A percentile compares a stretch with the other conserved stretches of the same genome.
Evolutionary conservation across 2,888 invertebrate genomes (phyloP).

Genomic region (Heliothis peltigera): DNA sequence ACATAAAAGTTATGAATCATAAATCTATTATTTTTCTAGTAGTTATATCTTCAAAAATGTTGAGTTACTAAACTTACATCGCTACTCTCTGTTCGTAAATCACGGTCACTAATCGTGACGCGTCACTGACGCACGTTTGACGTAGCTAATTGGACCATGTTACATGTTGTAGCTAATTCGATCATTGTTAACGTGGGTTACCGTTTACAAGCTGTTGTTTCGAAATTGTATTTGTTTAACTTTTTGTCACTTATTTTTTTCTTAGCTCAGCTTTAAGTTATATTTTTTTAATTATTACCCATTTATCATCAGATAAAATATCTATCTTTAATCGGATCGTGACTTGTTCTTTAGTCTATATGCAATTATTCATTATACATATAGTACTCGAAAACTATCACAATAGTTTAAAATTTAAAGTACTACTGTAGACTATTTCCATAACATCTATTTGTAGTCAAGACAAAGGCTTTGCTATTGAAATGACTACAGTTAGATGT

Average conservation of each 20-base stretch:
- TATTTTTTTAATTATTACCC: too few species aligned
- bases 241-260: not conserved
- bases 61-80: not conserved
- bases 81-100: not conserved
- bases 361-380: too few species aligned
- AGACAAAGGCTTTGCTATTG: not conserved
- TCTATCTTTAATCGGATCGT: too few species aligned
- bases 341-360: too few species aligned
- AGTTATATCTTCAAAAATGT: not conserved
- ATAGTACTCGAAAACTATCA: too few species aligned
- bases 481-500: not conserved
- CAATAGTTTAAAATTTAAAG: too few species aligned
- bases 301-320: too few species aligned
- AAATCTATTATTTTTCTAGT: not conserved
- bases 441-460: not conserved
- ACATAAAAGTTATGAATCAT: not conserved
- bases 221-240: not conserved
- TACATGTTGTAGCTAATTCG: slow-evolving; percentile 76
- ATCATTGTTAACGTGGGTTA: slow-evolving; percentile 71
- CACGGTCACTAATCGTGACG: slow-evolving; percentile 79
- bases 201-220: slow-evolving; percentile 42
- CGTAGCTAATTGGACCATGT: slow-evolving; percentile 82
- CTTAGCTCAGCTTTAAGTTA: too few species aligned
- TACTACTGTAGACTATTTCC: too few species aligned
- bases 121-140: slow-evolving; percentile 76